Evolutionary conservation across 2,113 vertebrate genomes (phyloP).

Genomic region (Rissa tridactyla): DNA sequence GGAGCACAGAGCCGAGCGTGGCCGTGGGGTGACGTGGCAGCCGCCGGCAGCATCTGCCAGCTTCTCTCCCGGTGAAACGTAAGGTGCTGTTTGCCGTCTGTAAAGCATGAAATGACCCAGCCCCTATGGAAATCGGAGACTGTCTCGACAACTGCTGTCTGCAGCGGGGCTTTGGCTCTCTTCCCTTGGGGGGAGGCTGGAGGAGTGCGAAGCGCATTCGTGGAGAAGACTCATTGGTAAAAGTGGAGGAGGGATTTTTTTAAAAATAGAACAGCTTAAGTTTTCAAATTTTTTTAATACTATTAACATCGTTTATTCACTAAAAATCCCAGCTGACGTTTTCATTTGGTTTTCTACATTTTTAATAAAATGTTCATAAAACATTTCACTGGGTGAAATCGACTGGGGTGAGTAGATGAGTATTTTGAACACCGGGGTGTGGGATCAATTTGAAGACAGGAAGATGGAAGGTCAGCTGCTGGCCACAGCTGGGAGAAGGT

Average conservation of each 20-base stretch:
- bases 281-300: neutral
- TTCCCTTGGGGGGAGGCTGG: neutral
- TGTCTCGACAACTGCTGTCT: neutral
- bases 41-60: neutral
- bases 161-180: neutral
- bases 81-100: neutral
- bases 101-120: neutral
- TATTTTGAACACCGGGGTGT: neutral
- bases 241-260: neutral
- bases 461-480: neutral
- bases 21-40: neutral
- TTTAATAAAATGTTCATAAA: neutral
- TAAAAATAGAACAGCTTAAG: neutral
- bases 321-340: neutral
- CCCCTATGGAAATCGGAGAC: neutral
- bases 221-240: neutral
- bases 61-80: neutral
- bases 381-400: rapidly evolving
- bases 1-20: rapidly evolving
- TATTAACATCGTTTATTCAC: neutral
- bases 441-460: neutral
- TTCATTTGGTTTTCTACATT: neutral
- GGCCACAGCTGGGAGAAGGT: neutral
- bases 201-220: rapidly evolving
- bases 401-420: neutral